These are phyloP conservation scores for Epicauta chinensis DNA, from an alignment of 1,140 invertebrate species.

Conservation along the genomic window DNA sequence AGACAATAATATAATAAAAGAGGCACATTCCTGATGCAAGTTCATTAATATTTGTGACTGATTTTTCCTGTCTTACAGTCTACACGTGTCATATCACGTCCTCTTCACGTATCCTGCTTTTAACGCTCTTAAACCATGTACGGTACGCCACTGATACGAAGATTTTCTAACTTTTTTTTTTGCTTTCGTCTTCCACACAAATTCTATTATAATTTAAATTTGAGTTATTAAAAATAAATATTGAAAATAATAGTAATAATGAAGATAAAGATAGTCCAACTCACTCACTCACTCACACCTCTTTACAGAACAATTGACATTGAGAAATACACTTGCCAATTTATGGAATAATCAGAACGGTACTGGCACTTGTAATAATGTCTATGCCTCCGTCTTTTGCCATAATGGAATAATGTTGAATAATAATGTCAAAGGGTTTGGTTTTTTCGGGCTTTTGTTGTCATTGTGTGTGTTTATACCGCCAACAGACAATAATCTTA, in stretches of 20 bases:
- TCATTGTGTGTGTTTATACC: too few relatives aligned
- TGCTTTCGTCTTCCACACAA: too few relatives aligned
- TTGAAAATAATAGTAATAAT: too few relatives aligned
- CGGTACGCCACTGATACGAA: slow-evolving; percentile 9
- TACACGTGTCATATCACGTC: not conserved
- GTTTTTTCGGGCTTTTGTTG: too few relatives aligned
- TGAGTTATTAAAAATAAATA: too few relatives aligned
- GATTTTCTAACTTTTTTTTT: too few relatives aligned
- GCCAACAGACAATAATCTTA: too few relatives aligned
- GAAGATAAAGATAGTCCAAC: too few relatives aligned
- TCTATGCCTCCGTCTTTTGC: not conserved
- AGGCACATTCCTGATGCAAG: slow-evolving; percentile 10
- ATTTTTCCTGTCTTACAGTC: slow-evolving; percentile 13
- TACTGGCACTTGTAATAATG: slow-evolving; percentile 1
- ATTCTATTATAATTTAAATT: too few relatives aligned
- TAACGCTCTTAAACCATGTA: not conserved
- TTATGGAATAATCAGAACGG: slow-evolving; percentile 3
- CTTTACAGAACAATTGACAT: slow-evolving; percentile 2
- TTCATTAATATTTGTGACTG: slow-evolving; percentile 15
- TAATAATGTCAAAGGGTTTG: too few relatives aligned
- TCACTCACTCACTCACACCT: slow-evolving; percentile 6
- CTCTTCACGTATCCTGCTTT: slow-evolving; percentile 11
- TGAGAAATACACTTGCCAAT: slow-evolving; percentile 3
- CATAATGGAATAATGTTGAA: too few relatives aligned
- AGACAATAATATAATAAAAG: not conserved